These are phyloP conservation scores for Gastrophryne carolinensis DNA, from an alignment of 2,797 vertebrate species.

Conservation along the genomic window DNA sequence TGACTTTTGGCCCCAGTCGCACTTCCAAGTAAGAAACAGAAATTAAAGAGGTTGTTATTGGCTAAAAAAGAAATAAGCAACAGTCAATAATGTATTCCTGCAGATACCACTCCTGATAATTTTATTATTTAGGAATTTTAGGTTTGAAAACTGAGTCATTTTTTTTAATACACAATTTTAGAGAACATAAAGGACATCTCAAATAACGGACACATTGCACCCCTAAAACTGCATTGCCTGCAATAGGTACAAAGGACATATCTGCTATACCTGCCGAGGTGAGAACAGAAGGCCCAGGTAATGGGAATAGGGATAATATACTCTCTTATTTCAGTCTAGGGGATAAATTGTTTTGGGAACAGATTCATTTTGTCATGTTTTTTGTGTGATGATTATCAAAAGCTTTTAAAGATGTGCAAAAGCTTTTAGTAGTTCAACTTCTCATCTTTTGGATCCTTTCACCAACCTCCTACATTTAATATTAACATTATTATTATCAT, in stretches of 20 bases:
- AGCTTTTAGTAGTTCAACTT: not conserved
- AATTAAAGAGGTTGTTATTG: too few relatives aligned
- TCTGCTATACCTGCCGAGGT: not conserved
- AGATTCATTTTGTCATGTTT: not conserved
- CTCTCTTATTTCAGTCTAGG: too few relatives aligned
- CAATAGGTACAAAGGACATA: not conserved
- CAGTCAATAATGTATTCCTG: not conserved
- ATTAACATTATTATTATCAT: too few relatives aligned
- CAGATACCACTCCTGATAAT: not conserved
- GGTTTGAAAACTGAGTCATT: not conserved
- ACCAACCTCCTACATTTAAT: too few relatives aligned
- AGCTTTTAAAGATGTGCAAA: not conserved
- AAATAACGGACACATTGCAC: not conserved
- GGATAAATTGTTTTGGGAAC: not conserved
- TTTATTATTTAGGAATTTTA: not conserved
- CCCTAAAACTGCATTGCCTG: not conserved
- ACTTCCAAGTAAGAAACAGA: too few relatives aligned
- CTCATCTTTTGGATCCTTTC: too few relatives aligned
- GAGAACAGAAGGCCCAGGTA: not conserved
- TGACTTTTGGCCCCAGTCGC: too few relatives aligned
- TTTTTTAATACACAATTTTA: not conserved
- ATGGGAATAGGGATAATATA: conserved; percentile 19
- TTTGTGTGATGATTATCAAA: conserved; percentile 1
- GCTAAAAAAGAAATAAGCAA: too few relatives aligned
- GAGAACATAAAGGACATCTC: not conserved